A percentile compares a stretch with the other conserved stretches of the same genome.
These are phyloP conservation scores for Tolypeutes matacus DNA, from an alignment of 2,797 vertebrate genomes.

Conservation along the genomic window DNA sequence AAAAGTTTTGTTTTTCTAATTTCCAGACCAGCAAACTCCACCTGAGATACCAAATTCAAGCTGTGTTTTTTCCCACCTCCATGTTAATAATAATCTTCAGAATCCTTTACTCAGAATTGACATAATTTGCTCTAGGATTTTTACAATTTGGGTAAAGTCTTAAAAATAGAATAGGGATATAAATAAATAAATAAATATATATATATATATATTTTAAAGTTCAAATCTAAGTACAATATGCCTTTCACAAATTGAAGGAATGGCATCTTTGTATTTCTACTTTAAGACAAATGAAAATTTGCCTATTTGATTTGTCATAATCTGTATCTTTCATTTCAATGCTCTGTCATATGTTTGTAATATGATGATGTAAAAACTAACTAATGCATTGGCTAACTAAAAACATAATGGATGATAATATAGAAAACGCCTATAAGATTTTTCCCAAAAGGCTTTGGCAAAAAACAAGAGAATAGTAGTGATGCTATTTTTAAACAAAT, in stretches of 20 bases:
- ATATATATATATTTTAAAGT: neutral
- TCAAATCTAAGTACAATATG: neutral
- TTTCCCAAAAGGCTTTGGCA: neutral
- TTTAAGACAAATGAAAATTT: neutral
- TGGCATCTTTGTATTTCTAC: neutral
- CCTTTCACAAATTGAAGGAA: neutral
- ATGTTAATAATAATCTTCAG: neutral
- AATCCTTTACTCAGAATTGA: slow-evolving; percentile 22
- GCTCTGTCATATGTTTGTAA: neutral
- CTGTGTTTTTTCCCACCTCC: slow-evolving; percentile 16
- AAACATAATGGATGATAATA: neutral
- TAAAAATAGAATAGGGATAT: neutral
- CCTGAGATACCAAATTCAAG: slow-evolving; percentile 39
- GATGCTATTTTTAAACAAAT: neutral
- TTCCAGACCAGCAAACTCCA: slow-evolving; percentile 26
- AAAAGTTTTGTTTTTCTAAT: slow-evolving; percentile 68
- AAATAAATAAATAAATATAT: no score
- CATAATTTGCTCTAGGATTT: neutral
- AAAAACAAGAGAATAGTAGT: neutral
- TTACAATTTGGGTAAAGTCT: slow-evolving; percentile 21
- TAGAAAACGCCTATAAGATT: neutral
- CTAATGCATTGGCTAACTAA: neutral
- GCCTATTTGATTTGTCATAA: neutral
- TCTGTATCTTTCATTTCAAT: neutral
- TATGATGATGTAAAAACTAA: neutral